Evolutionary conservation across 2,113 vertebrate species (phyloP).

Genomic region (Corythornis madagascariensis): DNA sequence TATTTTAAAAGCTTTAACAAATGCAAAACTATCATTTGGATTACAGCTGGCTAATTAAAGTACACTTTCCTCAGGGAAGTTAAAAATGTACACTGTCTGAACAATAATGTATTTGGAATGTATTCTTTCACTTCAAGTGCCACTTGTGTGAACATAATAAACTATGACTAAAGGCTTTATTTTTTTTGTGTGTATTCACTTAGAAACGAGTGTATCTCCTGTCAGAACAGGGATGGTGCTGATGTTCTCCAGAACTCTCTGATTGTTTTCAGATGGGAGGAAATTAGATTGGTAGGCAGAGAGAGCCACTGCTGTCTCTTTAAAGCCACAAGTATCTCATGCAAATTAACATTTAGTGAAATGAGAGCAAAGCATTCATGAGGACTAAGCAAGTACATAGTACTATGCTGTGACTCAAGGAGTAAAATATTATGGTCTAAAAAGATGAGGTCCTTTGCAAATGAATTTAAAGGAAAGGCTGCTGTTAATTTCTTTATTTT

Average conservation of each 20-base stretch:
- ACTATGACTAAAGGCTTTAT: slow-evolving; percentile 12
- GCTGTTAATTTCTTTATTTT: not conserved
- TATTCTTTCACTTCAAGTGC: slow-evolving; percentile 41
- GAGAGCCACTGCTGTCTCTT: slow-evolving; percentile 29
- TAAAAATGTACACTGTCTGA: slow-evolving; percentile 33
- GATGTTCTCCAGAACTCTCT: slow-evolving; percentile 9
- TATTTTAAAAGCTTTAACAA: slow-evolving; percentile 67
- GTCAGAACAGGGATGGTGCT: not conserved
- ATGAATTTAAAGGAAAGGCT: slow-evolving; percentile 6
- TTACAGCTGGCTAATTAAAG: slow-evolving; percentile 66
- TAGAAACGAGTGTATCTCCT: not conserved
- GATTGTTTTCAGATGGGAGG: slow-evolving; percentile 50
- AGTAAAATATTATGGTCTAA: slow-evolving; percentile 9
- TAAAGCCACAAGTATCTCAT: slow-evolving; percentile 50
- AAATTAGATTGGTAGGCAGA: slow-evolving; percentile 31
- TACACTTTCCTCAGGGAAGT: slow-evolving; percentile 48
- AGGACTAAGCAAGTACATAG: slow-evolving; percentile 30
- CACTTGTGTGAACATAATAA: slow-evolving; percentile 45
- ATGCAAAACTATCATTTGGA: slow-evolving; percentile 63
- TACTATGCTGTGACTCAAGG: slow-evolving; percentile 11
- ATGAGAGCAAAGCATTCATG: slow-evolving; percentile 27
- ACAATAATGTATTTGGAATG: slow-evolving; percentile 54
- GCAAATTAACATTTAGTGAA: slow-evolving; percentile 55
- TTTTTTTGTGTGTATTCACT: not conserved
- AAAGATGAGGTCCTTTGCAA: slow-evolving; percentile 11